These are phyloP conservation scores for Parnassius orleans DNA, from an alignment of 2,888 invertebrate species.

Conservation along the genomic window DNA sequence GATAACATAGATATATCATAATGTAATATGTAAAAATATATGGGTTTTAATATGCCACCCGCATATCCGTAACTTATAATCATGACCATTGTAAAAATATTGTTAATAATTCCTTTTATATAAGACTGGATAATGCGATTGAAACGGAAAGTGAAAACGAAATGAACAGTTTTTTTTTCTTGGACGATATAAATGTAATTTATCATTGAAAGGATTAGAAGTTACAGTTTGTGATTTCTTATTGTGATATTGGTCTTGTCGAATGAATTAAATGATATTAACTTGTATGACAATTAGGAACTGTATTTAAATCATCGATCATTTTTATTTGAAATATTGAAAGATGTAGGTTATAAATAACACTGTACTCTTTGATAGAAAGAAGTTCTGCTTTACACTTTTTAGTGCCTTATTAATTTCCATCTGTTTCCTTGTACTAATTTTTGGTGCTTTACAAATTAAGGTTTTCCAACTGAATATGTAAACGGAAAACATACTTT, in stretches of 20 bases:
- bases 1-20: neutral
- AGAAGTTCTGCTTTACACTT: conserved; percentile 4
- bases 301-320: conserved; percentile 10
- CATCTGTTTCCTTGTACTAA: conserved; percentile 11
- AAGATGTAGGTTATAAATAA: neutral
- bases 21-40: conserved; percentile 1
- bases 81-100: neutral
- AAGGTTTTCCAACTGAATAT: conserved; percentile 8
- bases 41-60: conserved; percentile 11
- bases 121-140: conserved; percentile 16
- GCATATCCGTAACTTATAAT: neutral
- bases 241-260: conserved; percentile 27
- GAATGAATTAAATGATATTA: conserved; percentile 21
- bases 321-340: neutral
- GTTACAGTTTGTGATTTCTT: conserved; percentile 20
- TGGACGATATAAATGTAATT: conserved; percentile 20
- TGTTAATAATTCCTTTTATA: neutral
- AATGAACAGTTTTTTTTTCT: conserved; percentile 1
- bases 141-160: neutral
- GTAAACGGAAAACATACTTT: neutral
- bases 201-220: conserved; percentile 9
- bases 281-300: conserved; percentile 21
- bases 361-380: neutral
- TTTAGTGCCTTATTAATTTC: conserved; percentile 19
- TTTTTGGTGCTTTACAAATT: conserved; percentile 22